A percentile compares a stretch with the other conserved stretches of the same genome.
Evolutionary conservation across 2,888 invertebrate species (phyloP).

Genomic region (Metalampra italica): DNA sequence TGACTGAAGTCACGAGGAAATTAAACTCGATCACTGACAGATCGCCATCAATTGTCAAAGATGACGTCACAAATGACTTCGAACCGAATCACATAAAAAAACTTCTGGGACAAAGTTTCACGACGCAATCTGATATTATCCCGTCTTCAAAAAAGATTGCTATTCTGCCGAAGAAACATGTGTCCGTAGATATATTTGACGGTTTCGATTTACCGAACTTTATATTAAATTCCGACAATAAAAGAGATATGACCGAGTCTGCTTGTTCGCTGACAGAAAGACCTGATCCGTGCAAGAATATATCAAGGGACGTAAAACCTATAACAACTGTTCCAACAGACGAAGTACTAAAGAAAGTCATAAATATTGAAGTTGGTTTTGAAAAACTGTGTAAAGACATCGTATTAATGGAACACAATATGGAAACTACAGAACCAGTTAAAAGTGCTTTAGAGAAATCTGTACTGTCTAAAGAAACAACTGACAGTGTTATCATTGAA

Average conservation of each 20-base stretch:
- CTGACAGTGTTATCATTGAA: no score
- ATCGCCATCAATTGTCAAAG: constrained; percentile 57
- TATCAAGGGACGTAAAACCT: no score
- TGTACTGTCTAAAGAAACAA: no score
- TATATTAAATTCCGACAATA: constrained; percentile 20
- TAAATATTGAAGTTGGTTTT: no score
- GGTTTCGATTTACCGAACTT: constrained; percentile 2
- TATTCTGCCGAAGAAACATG: constrained; percentile 33
- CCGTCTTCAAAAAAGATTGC: constrained; percentile 31
- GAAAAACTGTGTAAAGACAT: no score
- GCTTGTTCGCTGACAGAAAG: no score
- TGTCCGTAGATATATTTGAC: constrained; percentile 1
- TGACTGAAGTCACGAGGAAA: constrained; percentile 8
- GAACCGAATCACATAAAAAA: constrained; percentile 51
- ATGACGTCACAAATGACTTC: constrained; percentile 34
- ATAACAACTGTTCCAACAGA: not conserved
- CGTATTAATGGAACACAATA: no score
- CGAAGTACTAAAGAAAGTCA: no score
- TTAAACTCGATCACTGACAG: constrained; percentile 25
- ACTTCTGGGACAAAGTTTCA: constrained; percentile 49
- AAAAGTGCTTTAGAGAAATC: no score
- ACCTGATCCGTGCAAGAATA: no score
- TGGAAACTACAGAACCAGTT: no score
- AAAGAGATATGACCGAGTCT: not conserved
- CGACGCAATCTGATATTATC: constrained; percentile 33